phyloP scores from a whole-genome alignment of 2,888 invertebrate genomes.

The Arge pagana region DNA sequence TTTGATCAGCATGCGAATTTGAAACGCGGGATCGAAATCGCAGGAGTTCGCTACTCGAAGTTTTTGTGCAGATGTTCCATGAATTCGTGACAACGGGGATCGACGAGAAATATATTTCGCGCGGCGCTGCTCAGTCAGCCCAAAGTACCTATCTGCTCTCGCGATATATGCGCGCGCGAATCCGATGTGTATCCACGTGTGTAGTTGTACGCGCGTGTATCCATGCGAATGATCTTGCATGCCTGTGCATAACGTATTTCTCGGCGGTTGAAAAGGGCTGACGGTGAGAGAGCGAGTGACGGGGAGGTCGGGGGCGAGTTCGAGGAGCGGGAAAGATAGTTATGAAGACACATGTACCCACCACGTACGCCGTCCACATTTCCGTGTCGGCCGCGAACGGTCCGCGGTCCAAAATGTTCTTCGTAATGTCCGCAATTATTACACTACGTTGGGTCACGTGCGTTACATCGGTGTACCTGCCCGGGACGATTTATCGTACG shows the following conservation, averaged over 20 bases:
- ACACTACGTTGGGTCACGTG: constrained; percentile 22
- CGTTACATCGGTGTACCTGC: constrained; percentile 16
- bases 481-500: constrained; percentile 17
- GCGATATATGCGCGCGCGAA: not conserved
- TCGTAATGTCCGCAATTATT: constrained; percentile 22
- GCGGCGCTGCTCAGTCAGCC: constrained; percentile 5
- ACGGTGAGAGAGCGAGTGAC: not conserved
- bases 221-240: constrained; percentile 1
- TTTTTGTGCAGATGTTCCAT: constrained; percentile 18
- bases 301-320: no score
- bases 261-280: not conserved
- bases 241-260: constrained; percentile 17
- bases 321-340: constrained; percentile 15
- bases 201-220: not conserved
- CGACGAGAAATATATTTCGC: constrained; percentile 10
- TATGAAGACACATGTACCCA: constrained; percentile 18
- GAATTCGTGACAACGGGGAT: constrained; percentile 1
- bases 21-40: no score
- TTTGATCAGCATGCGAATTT: no score
- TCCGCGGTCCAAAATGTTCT: constrained; percentile 21
- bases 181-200: not conserved
- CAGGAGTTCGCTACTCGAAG: constrained; percentile 14
- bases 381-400: constrained; percentile 22
- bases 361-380: constrained; percentile 22
- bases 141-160: not conserved